phyloP scores from a whole-genome alignment of 2,888 invertebrate species.

The Ochropleura leucogaster region DNA sequence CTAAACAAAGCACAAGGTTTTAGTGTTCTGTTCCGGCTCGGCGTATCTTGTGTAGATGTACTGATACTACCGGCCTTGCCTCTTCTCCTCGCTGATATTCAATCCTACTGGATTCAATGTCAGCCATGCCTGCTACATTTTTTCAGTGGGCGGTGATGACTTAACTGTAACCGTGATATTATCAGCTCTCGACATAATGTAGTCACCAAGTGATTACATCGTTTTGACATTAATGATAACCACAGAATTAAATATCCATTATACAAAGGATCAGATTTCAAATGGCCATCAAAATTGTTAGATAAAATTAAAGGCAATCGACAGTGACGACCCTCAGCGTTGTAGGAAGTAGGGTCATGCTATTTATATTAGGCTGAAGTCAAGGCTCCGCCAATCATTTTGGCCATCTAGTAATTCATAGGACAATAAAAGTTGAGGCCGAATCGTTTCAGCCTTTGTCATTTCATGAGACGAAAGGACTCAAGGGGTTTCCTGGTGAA shows the following conservation, averaged over 20 bases:
- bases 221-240: conserved; percentile 37
- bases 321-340: conserved; percentile 83
- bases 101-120: conserved; percentile 58
- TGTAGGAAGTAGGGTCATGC: conserved; percentile 88
- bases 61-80: conserved; percentile 50
- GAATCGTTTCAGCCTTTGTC: conserved; percentile 70
- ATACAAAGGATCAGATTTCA: conserved; percentile 49
- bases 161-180: conserved; percentile 3
- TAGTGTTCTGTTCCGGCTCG: conserved; percentile 63
- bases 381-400: conserved; percentile 88
- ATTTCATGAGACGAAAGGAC: conserved; percentile 55
- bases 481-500: conserved; percentile 49
- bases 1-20: conserved; percentile 69
- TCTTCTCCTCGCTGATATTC: conserved; percentile 53
- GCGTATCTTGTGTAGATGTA: conserved; percentile 56
- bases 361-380: conserved; percentile 88
- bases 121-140: conserved; percentile 19
- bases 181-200: conserved; percentile 1
- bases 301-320: conserved; percentile 80
- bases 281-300: conserved; percentile 73
- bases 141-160: conserved; percentile 7
- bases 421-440: conserved; percentile 86
- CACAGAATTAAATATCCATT: conserved; percentile 54
- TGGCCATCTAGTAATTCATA: conserved; percentile 86
- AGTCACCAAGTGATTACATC: conserved; percentile 16